Percentiles rank a stretch among this genome's conserved stretches.
Evolutionary conservation across 2,113 vertebrate species (phyloP).

Genomic region (Baryphthengus martii): DNA sequence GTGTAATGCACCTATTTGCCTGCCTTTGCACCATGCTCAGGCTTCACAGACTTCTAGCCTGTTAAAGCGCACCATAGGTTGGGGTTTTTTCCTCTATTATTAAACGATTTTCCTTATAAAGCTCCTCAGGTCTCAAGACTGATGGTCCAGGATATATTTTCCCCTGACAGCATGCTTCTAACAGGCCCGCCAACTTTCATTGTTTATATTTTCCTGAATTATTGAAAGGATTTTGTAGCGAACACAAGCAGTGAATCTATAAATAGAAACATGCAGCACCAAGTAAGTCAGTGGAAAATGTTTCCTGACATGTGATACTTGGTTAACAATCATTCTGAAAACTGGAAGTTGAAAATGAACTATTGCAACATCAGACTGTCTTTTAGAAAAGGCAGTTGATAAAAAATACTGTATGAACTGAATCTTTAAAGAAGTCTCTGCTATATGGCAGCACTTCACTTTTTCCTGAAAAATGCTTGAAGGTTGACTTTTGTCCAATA

Average conservation of each 20-base stretch:
- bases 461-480: neutral
- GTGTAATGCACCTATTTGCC: no score
- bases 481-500: neutral
- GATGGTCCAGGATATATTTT: neutral
- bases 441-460: neutral
- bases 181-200: neutral
- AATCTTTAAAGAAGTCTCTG: neutral
- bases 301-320: neutral
- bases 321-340: neutral
- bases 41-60: neutral
- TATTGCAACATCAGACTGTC: neutral
- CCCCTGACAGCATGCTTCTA: neutral
- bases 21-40: neutral
- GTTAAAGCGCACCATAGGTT: neutral
- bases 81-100: neutral
- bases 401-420: neutral
- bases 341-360: neutral
- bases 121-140: neutral
- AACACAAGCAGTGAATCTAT: neutral
- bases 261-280: neutral
- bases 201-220: neutral
- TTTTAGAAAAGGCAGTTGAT: neutral
- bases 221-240: neutral
- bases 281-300: neutral
- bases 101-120: neutral